Conservation (phyloP, 2,797 vertebrate genomes). For the Falco peregrinus region DNA sequence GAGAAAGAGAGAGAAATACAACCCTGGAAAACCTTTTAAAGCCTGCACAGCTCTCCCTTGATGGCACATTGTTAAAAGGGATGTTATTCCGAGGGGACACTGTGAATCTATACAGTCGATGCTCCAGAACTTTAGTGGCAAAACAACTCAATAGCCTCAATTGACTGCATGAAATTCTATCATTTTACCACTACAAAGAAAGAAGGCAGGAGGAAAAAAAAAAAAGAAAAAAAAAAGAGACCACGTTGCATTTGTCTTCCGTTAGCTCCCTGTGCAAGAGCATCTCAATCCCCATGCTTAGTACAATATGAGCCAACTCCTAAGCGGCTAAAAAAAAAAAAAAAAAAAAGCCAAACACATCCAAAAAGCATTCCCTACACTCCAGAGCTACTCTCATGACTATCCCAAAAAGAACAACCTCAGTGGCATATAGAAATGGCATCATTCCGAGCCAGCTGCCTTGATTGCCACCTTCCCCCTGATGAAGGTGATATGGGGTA, state of each 20-base stretch:
- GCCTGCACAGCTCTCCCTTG: background rate
- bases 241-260: constrained; percentile 43
- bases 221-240: background rate
- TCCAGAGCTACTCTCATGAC: background rate
- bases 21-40: constrained; percentile 42
- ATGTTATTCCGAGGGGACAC: constrained; percentile 33
- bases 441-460: constrained; percentile 21
- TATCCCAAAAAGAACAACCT: background rate
- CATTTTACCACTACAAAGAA: constrained; percentile 56
- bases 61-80: constrained; percentile 27
- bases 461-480: constrained; percentile 39
- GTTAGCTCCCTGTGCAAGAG: background rate
- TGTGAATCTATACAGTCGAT: constrained; percentile 32
- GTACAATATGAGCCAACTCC: background rate
- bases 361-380: background rate
- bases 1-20: background rate
- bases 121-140: constrained; percentile 36
- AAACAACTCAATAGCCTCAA: constrained; percentile 62
- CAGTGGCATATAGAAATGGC: background rate
- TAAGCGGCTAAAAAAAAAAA: background rate
- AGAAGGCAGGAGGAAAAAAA: background rate
- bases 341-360: background rate
- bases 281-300: background rate
- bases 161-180: constrained; percentile 71
- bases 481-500: background rate